A percentile compares a stretch with the other conserved stretches of the same genome.
phyloP scores from a whole-genome alignment of 2,888 invertebrate genomes.

The Stenurella melanura region DNA sequence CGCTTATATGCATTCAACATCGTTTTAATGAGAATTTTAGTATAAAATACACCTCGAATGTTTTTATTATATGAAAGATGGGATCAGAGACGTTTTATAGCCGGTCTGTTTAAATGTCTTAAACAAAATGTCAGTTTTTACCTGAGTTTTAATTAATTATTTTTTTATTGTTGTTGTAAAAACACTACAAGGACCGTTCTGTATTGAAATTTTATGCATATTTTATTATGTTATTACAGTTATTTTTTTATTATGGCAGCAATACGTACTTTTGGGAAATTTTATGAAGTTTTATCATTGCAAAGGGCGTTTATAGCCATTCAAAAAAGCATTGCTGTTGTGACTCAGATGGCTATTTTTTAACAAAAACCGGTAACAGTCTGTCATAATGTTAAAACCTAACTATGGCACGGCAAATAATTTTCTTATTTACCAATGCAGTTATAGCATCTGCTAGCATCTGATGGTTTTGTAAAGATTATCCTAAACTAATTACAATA shows the following conservation, averaged over 20 bases:
- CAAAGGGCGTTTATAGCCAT: background rate
- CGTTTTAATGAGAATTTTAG: slow-evolving; percentile 10
- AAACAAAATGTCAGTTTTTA: slow-evolving; percentile 23
- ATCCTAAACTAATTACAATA: too few relatives aligned
- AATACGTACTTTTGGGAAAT: background rate
- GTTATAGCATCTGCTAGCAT: too few relatives aligned
- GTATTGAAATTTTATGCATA: slow-evolving; percentile 17
- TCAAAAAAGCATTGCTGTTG: too few relatives aligned
- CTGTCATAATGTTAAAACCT: too few relatives aligned
- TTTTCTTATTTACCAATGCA: too few relatives aligned
- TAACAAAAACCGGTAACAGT: too few relatives aligned
- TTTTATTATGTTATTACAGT: slow-evolving; percentile 20
- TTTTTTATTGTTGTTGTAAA: slow-evolving; percentile 28
- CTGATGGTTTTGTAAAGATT: too few relatives aligned
- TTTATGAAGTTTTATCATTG: background rate
- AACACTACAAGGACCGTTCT: slow-evolving; percentile 11
- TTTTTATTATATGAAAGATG: slow-evolving; percentile 39
- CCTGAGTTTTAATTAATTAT: slow-evolving; percentile 27
- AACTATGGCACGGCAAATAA: too few relatives aligned
- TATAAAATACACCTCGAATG: slow-evolving; percentile 21
- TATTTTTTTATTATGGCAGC: slow-evolving; percentile 20
- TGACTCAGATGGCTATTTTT: too few relatives aligned
- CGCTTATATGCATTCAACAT: background rate
- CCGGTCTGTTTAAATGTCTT: background rate
- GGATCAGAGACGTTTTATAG: slow-evolving; percentile 28